Percentiles rank a stretch among this genome's conserved stretches.
phyloP scores from a whole-genome alignment of 2,888 invertebrate species.

The Drosophila testacea region DNA sequence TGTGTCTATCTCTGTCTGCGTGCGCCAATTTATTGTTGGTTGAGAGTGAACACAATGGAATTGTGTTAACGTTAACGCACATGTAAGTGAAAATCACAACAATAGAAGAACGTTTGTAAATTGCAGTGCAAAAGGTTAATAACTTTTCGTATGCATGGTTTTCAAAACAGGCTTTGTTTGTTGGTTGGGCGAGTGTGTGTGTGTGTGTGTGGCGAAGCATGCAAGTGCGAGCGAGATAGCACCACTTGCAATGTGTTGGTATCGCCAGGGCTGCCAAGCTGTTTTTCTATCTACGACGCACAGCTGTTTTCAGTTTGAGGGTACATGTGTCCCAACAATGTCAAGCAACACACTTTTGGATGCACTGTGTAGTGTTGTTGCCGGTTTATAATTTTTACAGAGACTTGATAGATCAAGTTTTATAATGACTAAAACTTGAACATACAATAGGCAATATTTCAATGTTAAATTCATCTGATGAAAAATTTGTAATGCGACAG shows the following conservation, averaged over 20 bases:
- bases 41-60: constrained; percentile 65
- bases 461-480: too few species aligned
- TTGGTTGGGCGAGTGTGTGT: constrained; percentile 49
- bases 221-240: constrained; percentile 52
- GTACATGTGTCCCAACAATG: constrained; percentile 34
- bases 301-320: constrained; percentile 45
- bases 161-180: constrained; percentile 55
- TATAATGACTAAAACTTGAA: too few species aligned
- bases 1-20: too few species aligned
- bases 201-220: constrained; percentile 41
- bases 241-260: constrained; percentile 41
- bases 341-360: constrained; percentile 27
- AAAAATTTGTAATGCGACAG: too few species aligned
- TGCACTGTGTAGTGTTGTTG: constrained; percentile 5
- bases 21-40: constrained; percentile 26
- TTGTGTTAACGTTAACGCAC: constrained; percentile 67
- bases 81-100: constrained; percentile 59
- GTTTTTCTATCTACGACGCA: constrained; percentile 14
- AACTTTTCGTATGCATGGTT: constrained; percentile 33
- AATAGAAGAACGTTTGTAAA: constrained; percentile 2
- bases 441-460: too few species aligned
- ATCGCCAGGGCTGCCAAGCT: constrained; percentile 40
- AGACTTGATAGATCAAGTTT: too few species aligned
- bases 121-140: constrained; percentile 24
- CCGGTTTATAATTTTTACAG: too few species aligned